Conservation (phyloP, 2,888 invertebrate species). For the Leptinotarsa peninsularis region DNA sequence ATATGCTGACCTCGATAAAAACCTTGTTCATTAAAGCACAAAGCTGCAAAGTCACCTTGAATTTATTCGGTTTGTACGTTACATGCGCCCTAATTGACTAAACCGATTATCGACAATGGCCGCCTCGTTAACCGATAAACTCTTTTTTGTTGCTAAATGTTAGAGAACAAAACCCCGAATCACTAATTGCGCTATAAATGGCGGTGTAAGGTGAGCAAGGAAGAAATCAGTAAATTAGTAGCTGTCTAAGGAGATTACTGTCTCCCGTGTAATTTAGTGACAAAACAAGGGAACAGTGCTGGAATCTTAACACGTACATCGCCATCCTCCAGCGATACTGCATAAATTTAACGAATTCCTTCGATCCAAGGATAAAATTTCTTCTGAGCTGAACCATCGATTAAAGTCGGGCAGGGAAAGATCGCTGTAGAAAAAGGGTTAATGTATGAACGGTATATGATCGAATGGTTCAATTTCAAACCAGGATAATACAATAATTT, state of each 20-base stretch:
- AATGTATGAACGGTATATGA: slow-evolving; percentile 26
- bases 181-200: slow-evolving; percentile 52
- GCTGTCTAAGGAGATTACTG: slow-evolving; percentile 62
- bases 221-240: slow-evolving; percentile 59
- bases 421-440: slow-evolving; percentile 23
- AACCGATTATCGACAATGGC: slow-evolving; percentile 24
- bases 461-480: not conserved
- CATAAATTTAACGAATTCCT: slow-evolving; percentile 54
- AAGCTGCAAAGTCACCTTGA: slow-evolving; percentile 11
- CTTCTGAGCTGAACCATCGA: slow-evolving; percentile 28
- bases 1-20: not conserved
- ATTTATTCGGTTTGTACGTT: slow-evolving; percentile 18
- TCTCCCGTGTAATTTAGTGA: slow-evolving; percentile 62
- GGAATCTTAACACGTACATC: slow-evolving; percentile 60
- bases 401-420: slow-evolving; percentile 11
- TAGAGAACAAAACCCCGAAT: slow-evolving; percentile 29
- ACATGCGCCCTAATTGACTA: slow-evolving; percentile 27
- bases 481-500: too few species aligned
- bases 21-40: not conserved
- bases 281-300: slow-evolving; percentile 62
- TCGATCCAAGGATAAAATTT: slow-evolving; percentile 48
- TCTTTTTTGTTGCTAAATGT: slow-evolving; percentile 24
- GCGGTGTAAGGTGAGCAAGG: slow-evolving; percentile 50
- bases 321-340: slow-evolving; percentile 45
- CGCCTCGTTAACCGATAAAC: slow-evolving; percentile 20